Evolutionary conservation across 2,797 vertebrate species (phyloP).

Genomic region (Hydrocynus forskahlii): DNA sequence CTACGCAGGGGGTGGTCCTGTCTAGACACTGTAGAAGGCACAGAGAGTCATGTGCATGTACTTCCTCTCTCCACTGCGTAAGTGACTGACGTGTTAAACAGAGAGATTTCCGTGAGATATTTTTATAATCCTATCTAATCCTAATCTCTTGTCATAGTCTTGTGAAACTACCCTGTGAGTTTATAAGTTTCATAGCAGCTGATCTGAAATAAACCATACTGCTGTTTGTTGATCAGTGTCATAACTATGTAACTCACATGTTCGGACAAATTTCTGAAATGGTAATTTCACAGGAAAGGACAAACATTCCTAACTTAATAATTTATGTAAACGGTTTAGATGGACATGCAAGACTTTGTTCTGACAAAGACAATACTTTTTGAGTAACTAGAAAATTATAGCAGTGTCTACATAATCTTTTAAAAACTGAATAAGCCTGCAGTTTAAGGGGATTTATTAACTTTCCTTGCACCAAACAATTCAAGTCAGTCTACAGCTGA

Average conservation of each 20-base stretch:
- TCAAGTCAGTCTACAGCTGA: conserved; percentile 12
- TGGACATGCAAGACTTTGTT: no score
- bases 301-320: no score
- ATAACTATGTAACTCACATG: no score
- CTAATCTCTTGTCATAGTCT: not conserved
- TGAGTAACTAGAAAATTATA: not conserved
- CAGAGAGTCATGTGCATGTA: conserved; percentile 52
- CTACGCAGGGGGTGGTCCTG: conserved; percentile 26
- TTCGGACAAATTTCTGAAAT: no score
- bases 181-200: not conserved
- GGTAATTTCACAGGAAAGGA: no score
- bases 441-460: not conserved
- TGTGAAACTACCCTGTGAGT: not conserved
- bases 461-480: not conserved
- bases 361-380: no score
- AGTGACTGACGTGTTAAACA: not conserved
- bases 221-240: no score
- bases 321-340: no score
- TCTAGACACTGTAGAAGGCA: conserved; percentile 53
- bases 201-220: not conserved
- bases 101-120: no score
- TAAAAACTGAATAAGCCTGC: not conserved
- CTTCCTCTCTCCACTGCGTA: not conserved
- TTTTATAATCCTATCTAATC: no score
- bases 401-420: not conserved